phyloP scores from a whole-genome alignment of 2,888 invertebrate species.

The Augochlorella aurata region DNA sequence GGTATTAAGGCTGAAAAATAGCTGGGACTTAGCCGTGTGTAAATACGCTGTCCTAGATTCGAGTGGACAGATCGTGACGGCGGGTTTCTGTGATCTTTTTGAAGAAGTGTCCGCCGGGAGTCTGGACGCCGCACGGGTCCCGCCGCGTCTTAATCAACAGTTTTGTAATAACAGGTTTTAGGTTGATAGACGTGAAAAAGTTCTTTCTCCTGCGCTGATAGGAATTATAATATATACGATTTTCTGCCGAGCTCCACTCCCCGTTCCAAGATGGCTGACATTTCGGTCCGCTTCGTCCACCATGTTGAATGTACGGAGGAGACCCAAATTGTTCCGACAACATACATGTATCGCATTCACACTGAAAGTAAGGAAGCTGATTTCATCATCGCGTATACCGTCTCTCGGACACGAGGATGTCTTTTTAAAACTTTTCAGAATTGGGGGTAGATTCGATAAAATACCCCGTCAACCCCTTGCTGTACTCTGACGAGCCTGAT shows the following conservation, averaged over 20 bases:
- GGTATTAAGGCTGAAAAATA: slow-evolving; percentile 30
- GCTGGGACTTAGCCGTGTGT: slow-evolving; percentile 14
- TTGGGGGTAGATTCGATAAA: too few relatives aligned
- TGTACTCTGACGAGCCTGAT: too few relatives aligned
- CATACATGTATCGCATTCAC: too few relatives aligned
- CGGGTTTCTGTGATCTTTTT: neutral
- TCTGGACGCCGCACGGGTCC: neutral
- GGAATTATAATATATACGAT: neutral
- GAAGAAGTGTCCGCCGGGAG: neutral
- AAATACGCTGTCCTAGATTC: slow-evolving; percentile 33
- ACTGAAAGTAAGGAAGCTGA: too few relatives aligned
- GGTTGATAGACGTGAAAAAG: neutral
- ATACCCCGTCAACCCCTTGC: too few relatives aligned
- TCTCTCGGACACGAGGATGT: too few relatives aligned
- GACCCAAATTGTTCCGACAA: neutral
- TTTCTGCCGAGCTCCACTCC: neutral
- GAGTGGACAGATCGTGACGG: slow-evolving; percentile 20
- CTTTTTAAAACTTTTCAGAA: too few relatives aligned
- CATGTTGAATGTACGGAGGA: neutral
- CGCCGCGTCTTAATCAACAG: neutral
- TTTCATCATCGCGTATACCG: too few relatives aligned
- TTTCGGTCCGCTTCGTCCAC: neutral
- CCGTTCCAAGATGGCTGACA: neutral
- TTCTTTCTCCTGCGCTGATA: neutral
- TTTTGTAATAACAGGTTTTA: slow-evolving; percentile 3